These are phyloP conservation scores for Scalopus aquaticus DNA, from an alignment of 2,113 vertebrate species.

Conservation along the genomic window DNA sequence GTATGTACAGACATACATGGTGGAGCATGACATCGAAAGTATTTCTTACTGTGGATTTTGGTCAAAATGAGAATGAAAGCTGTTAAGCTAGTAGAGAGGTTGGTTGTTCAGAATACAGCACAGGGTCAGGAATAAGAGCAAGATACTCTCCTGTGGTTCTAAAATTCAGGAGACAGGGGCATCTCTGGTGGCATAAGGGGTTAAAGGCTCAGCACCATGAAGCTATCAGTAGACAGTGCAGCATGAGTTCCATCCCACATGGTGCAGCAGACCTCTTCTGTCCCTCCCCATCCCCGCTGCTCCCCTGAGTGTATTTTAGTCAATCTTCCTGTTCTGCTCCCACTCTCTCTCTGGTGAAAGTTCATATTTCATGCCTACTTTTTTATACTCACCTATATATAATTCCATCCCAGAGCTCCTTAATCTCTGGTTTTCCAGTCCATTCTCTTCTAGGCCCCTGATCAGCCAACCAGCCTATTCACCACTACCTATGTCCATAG, in stretches of 20 bases:
- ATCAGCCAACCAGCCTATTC: neutral
- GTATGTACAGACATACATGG: too few relatives aligned
- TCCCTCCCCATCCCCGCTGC: too few relatives aligned
- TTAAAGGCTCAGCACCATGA: neutral
- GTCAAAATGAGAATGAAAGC: neutral
- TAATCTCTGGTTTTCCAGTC: neutral
- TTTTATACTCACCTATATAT: neutral
- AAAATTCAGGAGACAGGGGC: neutral
- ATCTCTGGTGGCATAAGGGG: neutral
- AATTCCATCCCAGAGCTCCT: neutral
- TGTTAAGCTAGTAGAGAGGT: neutral
- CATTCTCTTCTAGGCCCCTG: neutral
- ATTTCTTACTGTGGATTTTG: neutral
- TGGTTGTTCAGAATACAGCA: neutral
- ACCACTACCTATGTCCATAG: neutral
- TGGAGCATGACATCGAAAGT: neutral
- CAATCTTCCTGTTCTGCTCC: too few relatives aligned
- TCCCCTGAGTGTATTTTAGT: too few relatives aligned
- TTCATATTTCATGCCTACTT: neutral
- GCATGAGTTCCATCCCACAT: too few relatives aligned
- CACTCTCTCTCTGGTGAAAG: neutral
- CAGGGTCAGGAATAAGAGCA: neutral
- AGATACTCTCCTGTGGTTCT: neutral
- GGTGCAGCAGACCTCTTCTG: too few relatives aligned
- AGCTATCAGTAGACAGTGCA: too few relatives aligned